phyloP scores from a whole-genome alignment of 2,797 vertebrate genomes.

The Etheostoma nigrum region DNA sequence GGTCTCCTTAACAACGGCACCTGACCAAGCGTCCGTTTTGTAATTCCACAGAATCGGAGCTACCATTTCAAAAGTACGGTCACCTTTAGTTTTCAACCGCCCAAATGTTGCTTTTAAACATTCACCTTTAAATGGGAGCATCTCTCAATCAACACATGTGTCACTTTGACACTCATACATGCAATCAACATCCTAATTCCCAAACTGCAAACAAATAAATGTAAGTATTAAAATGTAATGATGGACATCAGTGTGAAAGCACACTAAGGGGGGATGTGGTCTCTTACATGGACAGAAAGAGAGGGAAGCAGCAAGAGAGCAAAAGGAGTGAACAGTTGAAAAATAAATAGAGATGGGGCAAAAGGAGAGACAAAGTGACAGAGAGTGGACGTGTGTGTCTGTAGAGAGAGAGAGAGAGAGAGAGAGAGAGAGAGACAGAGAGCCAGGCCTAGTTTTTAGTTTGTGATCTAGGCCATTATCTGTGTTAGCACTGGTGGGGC shows the following conservation, averaged over 20 bases:
- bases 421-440: constrained; percentile 65
- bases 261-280: constrained; percentile 20
- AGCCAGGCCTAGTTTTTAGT: constrained; percentile 85
- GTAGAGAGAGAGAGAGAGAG: constrained; percentile 61
- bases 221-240: constrained; percentile 35
- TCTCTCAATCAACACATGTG: too few relatives aligned
- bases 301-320: constrained; percentile 21
- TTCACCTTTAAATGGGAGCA: too few relatives aligned
- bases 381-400: constrained; percentile 36
- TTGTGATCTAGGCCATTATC: constrained; percentile 90
- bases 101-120: not conserved
- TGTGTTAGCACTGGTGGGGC: constrained; percentile 89
- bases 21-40: too few relatives aligned
- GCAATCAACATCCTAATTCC: too few relatives aligned
- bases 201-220: constrained; percentile 2
- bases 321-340: constrained; percentile 8
- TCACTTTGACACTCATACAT: too few relatives aligned
- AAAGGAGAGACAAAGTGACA: constrained; percentile 66
- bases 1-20: too few relatives aligned
- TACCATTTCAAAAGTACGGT: too few relatives aligned
- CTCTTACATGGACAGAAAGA: constrained; percentile 32
- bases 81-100: too few relatives aligned
- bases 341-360: constrained; percentile 37
- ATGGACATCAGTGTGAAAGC: constrained; percentile 26
- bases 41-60: too few relatives aligned